phyloP scores from a whole-genome alignment of 2,888 invertebrate species.

The Epirrhoe alternata region DNA sequence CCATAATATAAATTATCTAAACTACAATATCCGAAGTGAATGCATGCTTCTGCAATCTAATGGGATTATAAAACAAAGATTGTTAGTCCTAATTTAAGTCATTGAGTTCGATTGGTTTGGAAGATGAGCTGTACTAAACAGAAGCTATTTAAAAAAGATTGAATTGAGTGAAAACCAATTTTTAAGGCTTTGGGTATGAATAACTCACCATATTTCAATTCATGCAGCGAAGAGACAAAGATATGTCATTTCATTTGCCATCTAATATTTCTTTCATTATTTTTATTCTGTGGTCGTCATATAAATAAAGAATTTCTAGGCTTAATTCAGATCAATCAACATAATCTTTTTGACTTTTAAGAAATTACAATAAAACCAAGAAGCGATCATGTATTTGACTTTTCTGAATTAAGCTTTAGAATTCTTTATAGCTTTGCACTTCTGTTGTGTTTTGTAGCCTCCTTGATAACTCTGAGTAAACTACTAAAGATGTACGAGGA shows the following conservation, averaged over 20 bases:
- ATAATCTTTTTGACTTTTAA: background rate
- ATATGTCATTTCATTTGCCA: conserved; percentile 26
- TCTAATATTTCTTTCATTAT: conserved; percentile 19
- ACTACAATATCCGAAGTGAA: too few species aligned
- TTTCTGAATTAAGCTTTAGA: background rate
- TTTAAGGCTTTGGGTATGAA: too few species aligned
- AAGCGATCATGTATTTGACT: background rate
- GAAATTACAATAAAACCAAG: background rate
- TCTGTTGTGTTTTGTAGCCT: background rate
- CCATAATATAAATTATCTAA: too few species aligned
- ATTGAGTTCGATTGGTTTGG: too few species aligned
- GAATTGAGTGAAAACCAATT: too few species aligned
- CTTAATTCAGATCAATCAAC: conserved; percentile 7
- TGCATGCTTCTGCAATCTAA: too few species aligned
- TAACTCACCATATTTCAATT: too few species aligned
- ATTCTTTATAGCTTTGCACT: background rate
- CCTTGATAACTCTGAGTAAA: background rate
- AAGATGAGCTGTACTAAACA: too few species aligned
- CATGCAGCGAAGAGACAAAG: conserved; percentile 12
- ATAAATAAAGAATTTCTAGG: background rate
- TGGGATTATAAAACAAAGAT: too few species aligned
- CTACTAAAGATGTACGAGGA: background rate
- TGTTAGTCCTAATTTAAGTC: too few species aligned
- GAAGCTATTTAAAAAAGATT: too few species aligned
- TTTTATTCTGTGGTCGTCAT: background rate